Conservation (phyloP, 2,888 invertebrate genomes). For the Steinernema hermaphroditum region DNA sequence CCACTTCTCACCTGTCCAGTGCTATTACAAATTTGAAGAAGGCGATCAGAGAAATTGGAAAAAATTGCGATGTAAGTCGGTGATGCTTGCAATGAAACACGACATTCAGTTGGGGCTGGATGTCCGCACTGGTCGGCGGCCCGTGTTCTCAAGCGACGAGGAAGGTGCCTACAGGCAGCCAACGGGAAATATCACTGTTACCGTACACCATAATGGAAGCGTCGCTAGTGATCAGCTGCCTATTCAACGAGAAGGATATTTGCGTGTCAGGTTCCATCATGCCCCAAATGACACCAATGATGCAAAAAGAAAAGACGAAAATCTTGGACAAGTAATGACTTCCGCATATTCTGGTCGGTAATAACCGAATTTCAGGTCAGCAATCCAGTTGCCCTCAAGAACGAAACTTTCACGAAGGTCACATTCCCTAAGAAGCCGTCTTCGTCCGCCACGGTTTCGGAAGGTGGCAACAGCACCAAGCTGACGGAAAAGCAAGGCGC, state of each 20-base stretch:
- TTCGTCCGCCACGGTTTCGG: neutral
- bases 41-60: constrained; percentile 1
- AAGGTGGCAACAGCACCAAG: neutral
- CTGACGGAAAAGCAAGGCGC: constrained; percentile 4
- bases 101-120: neutral
- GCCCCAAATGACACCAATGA: neutral
- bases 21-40: neutral
- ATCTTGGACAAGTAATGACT: neutral
- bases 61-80: constrained; percentile 6
- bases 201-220: neutral
- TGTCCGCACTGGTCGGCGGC: neutral
- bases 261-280: constrained; percentile 6
- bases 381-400: neutral
- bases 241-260: neutral
- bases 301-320: neutral
- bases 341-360: too few relatives aligned
- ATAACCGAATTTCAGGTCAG: constrained; percentile 21
- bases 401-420: constrained; percentile 1
- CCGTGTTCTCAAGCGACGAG: constrained; percentile 9
- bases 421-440: neutral
- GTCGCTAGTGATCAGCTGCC: neutral
- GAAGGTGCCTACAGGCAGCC: neutral
- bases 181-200: neutral
- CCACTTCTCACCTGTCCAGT: neutral
- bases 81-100: neutral